Percentiles rank a stretch among this genome's conserved stretches.
These are phyloP conservation scores for Cryptophagus acutangulus DNA, from an alignment of 2,888 invertebrate genomes.

Conservation along the genomic window DNA sequence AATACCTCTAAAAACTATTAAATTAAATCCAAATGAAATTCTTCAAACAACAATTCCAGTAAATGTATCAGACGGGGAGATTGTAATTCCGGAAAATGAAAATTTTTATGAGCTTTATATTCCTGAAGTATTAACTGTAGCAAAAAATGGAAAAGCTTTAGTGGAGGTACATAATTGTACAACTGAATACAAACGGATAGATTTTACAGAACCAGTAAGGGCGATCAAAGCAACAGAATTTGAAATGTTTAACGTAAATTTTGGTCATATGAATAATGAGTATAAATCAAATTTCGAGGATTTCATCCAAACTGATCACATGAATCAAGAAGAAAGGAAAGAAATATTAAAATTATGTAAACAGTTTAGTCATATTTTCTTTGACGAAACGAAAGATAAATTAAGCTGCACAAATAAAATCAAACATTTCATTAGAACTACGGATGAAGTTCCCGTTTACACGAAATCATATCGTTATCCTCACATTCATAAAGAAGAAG, in stretches of 20 bases:
- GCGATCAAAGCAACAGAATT: not conserved
- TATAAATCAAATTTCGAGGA: not conserved
- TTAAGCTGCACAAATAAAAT: not conserved
- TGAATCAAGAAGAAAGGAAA: constrained; percentile 11
- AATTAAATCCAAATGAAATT: not conserved
- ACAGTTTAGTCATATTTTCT: constrained; percentile 3
- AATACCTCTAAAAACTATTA: not conserved
- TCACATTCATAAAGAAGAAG: constrained; percentile 12
- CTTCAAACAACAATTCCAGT: too few relatives aligned
- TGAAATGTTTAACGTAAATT: too few relatives aligned
- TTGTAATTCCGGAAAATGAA: too few relatives aligned
- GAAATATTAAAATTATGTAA: constrained; percentile 11
- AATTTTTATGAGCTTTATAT: too few relatives aligned
- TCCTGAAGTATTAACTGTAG: too few relatives aligned
- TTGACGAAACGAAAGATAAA: not conserved
- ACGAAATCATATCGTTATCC: constrained; percentile 20
- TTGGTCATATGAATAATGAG: not conserved
- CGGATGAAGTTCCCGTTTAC: constrained; percentile 2
- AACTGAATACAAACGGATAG: too few relatives aligned
- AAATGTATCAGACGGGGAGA: too few relatives aligned
- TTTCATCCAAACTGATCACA: constrained; percentile 15
- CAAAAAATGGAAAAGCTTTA: too few relatives aligned
- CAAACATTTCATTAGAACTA: not conserved
- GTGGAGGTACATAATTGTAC: too few relatives aligned
- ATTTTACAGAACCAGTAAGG: not conserved